phyloP scores from a whole-genome alignment of 2,113 vertebrate species.

The Motacilla alba region DNA sequence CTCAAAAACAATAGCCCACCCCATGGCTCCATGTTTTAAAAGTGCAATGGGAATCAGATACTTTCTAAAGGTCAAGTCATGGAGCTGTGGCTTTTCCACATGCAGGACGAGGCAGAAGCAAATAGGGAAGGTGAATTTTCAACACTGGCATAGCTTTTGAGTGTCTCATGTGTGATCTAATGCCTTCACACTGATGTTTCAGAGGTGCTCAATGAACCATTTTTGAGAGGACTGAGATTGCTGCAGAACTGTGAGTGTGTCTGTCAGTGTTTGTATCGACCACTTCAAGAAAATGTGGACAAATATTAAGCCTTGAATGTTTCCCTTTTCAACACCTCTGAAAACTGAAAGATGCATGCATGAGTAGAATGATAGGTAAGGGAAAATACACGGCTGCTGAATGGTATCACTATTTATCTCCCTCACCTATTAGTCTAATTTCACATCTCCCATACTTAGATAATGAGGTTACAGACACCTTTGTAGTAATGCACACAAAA shows the following conservation, averaged over 20 bases:
- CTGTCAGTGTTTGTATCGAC: background rate
- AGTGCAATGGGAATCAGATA: background rate
- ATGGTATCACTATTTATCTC: background rate
- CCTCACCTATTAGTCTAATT: background rate
- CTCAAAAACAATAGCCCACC: background rate
- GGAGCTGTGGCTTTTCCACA: background rate
- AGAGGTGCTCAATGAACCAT: background rate
- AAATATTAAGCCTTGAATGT: background rate
- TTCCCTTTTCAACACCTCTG: background rate
- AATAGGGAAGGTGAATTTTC: background rate
- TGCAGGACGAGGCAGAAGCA: background rate
- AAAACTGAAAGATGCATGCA: background rate
- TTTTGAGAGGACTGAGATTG: background rate
- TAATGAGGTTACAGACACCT: constrained; percentile 6
- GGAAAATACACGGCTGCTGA: background rate
- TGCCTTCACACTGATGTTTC: background rate
- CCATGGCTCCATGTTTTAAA: background rate
- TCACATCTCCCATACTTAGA: background rate
- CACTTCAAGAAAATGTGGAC: background rate
- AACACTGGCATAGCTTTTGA: background rate
- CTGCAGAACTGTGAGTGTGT: background rate
- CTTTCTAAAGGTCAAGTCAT: background rate
- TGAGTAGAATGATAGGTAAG: background rate
- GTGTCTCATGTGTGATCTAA: background rate
- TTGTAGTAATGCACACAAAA: background rate